Base-by-base conservation (phyloP, 2,888 invertebrate species). In the Tachina lurida region DNA sequence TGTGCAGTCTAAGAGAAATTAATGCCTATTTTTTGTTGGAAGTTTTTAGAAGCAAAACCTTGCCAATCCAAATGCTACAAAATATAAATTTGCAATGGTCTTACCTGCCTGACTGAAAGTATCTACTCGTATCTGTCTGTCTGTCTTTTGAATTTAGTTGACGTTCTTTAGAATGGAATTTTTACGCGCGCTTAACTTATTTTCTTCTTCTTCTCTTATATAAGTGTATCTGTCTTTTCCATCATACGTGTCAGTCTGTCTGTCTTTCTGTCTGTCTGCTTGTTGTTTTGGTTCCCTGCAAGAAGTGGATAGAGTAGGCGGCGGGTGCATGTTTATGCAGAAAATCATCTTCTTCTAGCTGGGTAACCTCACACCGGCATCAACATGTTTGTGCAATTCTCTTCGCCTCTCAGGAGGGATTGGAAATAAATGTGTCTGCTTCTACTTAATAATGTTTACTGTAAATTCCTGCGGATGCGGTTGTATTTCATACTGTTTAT, bases 401-500 rank as follows among this genome's bases (percentile, higher is more conserved):
- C 43, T 78, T n/a, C 1, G 41, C 19, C 60, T 43, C 15, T 63
- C n/a, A 31, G 22, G 5, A 31, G 22, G 5, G 10, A 22, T 52
- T 43, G 41, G 15, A 5, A 49, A 13, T 39, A 60, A 73, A 74
- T 74, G 47, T 63, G 15, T 45, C 52, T 75, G 4, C 45, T 63
- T 75, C 62, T 73, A 60, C 45, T 54, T 68, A 75, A 49, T 60
- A 73, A 71, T 65, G 70, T 83, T 86, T 83, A 86, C 86, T 83
- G 86, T 86, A 86, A 86, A 86, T 86, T 86, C 86, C 86, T 84
- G 86, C 76, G 84, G 86, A 86, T 86, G 86, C 84, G 84, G 79
- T 86, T 86, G 74, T 83, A 67, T 76, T 81, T 75, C 75, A 71
- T 65, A 77, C 19, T 58, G 54, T 56, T 41, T 58, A 31, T 71